Base-by-base conservation (phyloP, 2,888 invertebrate genomes). In the Vesta saturnalis region DNA sequence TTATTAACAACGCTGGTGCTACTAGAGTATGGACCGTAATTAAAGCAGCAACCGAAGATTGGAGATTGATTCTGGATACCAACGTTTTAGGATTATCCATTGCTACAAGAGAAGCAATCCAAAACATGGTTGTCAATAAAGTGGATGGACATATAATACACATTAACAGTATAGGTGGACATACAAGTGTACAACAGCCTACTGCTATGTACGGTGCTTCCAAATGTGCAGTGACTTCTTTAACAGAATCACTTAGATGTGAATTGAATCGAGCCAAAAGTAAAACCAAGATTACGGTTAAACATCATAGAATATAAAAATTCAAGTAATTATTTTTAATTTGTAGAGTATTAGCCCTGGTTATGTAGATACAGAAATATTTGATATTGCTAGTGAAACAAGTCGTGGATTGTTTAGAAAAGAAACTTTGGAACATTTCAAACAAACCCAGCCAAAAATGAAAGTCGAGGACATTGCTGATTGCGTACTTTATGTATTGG, bases 291-390 rank as follows among this genome's bases (percentile, higher is more conserved):
- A 54, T 55, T 63, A 21, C 58, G 23, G 54, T 39, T 12, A 5
- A 62, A 55, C 18, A 62, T 19, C 14, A 46, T 56, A 10, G 22
- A 55, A 18, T 35, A 46, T 15, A 8, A 56, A 43, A 6, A 23
- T 62, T 62, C 30, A 55, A 10, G 55, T 62, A 49, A 49, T 16
- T 19, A n/a, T 39, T 12, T 74, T 72, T 0, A 72, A 76, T 1
- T 78, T 73, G n/a, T n/a, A 88, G 75, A 76, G 88, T 88, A 70
- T 83, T 19, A 52, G 52, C 12, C 52, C 52, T 3, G 52, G 52
- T 21, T 52, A 8, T 12, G 52, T 52, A 1, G n/a, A 52, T 12
- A 52, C 52, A 8, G 21, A 52, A 19, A 52, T 52, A 19, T 52
- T 52, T 3, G 39, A 39, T 12, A 39, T 2, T 2, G 39, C n/a